Evolutionary conservation across 2,113 vertebrate genomes (phyloP), one percentile per base, ranked within the genome.

Genomic region (Prochilodus magdalenae): DNA sequence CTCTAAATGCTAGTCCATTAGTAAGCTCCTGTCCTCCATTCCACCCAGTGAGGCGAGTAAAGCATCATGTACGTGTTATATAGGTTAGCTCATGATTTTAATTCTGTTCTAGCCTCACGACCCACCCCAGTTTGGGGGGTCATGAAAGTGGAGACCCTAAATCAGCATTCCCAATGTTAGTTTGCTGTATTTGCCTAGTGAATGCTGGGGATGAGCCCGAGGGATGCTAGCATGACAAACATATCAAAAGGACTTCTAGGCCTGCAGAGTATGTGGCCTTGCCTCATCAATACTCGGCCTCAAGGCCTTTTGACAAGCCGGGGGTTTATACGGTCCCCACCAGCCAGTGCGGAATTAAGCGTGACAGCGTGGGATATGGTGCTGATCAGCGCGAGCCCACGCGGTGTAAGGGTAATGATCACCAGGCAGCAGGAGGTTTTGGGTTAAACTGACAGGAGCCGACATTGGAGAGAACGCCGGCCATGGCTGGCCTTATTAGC

Each of bases 291-390:
- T 66, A 16, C 63, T 20, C 20, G 4, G 62, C 63, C 15, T 12
- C 1, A 12, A 47, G 73, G 18, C 18, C 5, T 57, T 57, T 44
- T 53, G 63, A 84, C 72, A 84, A 36, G 69, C 59, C 51, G 5
- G 0, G 27, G 66, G 66, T 83, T 60, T 70, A 72, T 71, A 72
- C 26, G 49, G 20, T 49, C 26, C 55, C 36, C n/a, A 7, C 49
- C 57, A 71, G 7, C 22, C 26, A 14, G n/a, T 36, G 53, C 27
- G 33, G 75, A 84, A 87, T 82, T 27, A 80, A 47, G 73, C 53
- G 47, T 44, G 83, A 83, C 77, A 65, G 75, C 53, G 59, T 72
- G 26, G 77, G 83, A 80, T 77, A 62, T 85, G 77, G 59, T 74
- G 62, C 77, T 81, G 67, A 71, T 84, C 78, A 80, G 51, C 13